Evolutionary conservation across 2,113 vertebrate genomes (phyloP).

Genomic region (Glaucidium brasilianum): DNA sequence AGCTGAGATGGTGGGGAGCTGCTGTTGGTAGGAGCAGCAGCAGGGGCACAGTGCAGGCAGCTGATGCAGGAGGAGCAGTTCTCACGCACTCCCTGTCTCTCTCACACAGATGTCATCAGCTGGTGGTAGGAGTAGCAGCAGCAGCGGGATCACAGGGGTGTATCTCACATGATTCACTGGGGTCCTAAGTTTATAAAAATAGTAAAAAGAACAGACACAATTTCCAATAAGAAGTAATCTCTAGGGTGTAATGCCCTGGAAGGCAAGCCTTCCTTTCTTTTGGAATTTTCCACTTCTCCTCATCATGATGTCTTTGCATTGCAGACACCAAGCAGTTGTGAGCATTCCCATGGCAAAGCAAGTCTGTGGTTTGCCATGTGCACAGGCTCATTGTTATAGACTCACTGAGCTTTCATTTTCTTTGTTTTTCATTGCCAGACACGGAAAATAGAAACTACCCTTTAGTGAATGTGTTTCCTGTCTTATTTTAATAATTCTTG

Average conservation of each 20-base stretch:
- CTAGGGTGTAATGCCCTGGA: conserved; percentile 42
- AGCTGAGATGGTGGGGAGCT: neutral
- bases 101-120: conserved; percentile 1
- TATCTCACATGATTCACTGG: neutral
- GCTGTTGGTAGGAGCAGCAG: neutral
- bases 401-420: conserved; percentile 33
- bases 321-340: conserved; percentile 29
- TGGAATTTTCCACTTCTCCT: conserved; percentile 56
- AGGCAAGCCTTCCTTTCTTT: conserved; percentile 28
- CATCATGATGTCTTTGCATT: neutral
- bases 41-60: neutral
- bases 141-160: neutral
- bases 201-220: neutral
- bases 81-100: neutral
- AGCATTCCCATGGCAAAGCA: conserved; percentile 46
- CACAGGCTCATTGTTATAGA: neutral
- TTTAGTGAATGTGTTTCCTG: neutral
- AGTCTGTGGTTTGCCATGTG: conserved; percentile 32
- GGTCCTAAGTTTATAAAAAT: conserved; percentile 23
- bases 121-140: neutral
- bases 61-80: conserved; percentile 12
- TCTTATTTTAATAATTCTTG: neutral
- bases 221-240: conserved; percentile 42
- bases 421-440: neutral
- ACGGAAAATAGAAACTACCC: neutral